Evolutionary conservation across 1,140 invertebrate species (phyloP), one percentile per base, ranked within the genome.

Genomic region (Achatina immaculata): DNA sequence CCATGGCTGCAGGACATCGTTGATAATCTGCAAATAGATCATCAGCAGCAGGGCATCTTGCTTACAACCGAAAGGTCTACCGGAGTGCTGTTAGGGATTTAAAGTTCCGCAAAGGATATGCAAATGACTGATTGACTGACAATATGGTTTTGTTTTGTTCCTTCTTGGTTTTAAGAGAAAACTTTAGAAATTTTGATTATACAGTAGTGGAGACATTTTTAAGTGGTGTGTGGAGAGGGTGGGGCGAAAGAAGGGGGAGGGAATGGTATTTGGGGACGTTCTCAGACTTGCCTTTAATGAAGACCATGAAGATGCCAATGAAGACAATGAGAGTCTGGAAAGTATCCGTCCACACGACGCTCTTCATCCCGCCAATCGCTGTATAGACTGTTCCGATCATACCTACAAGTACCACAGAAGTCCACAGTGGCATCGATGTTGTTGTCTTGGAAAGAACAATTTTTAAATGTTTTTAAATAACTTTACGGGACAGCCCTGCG

Each of bases 321-420:
- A 85, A 81, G 16, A 85, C 74, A 19, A 85, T 55, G 0, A 81
- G 31, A 19, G 74, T 78, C 91, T 98, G 97, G 82, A 98, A 95
- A 0, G 96, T 94, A 90, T 98, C 97, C 0, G 96, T 96, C 93
- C 89, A 90, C 81, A 98, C 95, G 0, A 98, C 96, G 16, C 96
- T 96, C 91, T 97, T 97, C 93, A 98, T 96, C 1, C 97, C 97
- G 62, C 97, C 96, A 7, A 84, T 65, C 3, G 83, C 75, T 34
- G 85, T 84, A 45, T 85, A 85, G 16, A 82, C 28, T n/a, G 85
- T 84, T 28, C 85, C 85, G 21, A 84, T 78, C 3, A 74, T 58
- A 0, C 85, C 85, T n/a, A 85, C 82, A 19, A 85, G 79, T 1
- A 83, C 71, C 19, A 86, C 48, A 40, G 82, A 84, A 42, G 83